Conservation (phyloP, 1,140 invertebrate genomes). For the Galleria mellonella region DNA sequence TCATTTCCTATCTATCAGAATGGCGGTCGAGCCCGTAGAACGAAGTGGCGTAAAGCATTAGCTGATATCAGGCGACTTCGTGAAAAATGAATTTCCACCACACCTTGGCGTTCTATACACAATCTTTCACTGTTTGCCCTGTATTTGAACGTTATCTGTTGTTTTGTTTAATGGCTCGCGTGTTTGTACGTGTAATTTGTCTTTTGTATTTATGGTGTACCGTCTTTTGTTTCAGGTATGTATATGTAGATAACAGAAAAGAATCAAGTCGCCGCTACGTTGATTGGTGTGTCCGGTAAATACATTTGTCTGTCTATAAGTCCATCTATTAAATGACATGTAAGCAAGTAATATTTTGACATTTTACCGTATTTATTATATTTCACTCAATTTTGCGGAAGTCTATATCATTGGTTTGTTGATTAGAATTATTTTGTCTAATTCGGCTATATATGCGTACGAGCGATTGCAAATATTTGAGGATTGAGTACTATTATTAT, state of each 20-base stretch:
- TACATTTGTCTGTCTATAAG: no score
- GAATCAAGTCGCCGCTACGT: no score
- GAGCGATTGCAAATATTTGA: no score
- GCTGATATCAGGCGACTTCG: slow-evolving; percentile 53
- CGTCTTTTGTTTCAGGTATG: slow-evolving; percentile 55
- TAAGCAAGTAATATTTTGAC: no score
- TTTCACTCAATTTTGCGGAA: no score
- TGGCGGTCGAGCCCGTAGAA: slow-evolving; percentile 33
- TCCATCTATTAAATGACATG: no score
- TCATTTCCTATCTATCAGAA: slow-evolving; percentile 72
- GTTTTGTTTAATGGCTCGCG: slow-evolving; percentile 51
- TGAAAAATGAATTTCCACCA: slow-evolving; percentile 71
- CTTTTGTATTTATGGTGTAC: slow-evolving; percentile 51
- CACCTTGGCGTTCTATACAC: slow-evolving; percentile 26
- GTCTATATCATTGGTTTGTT: no score
- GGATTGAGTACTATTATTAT: no score
- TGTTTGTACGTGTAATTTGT: slow-evolving; percentile 43
- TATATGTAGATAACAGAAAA: slow-evolving; percentile 12
- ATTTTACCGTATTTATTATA: no score
- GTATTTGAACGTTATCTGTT: slow-evolving; percentile 55
- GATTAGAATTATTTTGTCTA: no score
- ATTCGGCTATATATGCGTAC: no score
- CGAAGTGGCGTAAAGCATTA: slow-evolving; percentile 56
- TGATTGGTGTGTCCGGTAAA: no score
- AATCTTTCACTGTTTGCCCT: slow-evolving; percentile 12